Base-by-base conservation (phyloP, 2,888 invertebrate genomes). In the Blera fallax region DNA sequence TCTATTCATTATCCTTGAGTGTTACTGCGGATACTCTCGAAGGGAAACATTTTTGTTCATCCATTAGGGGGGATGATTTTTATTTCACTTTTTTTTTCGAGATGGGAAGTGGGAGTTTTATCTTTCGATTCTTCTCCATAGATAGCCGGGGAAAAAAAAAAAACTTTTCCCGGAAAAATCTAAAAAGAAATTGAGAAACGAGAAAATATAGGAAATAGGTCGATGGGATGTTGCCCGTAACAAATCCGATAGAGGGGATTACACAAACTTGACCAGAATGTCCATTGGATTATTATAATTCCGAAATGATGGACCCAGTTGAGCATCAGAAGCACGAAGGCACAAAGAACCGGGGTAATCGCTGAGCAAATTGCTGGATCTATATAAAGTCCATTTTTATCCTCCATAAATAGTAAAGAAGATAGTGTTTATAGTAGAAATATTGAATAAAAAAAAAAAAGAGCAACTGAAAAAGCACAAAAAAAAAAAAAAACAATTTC, bases 351-450 rank as follows among this genome's bases (percentile, higher is more conserved):
- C 29, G 21, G 65, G 45, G 54, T 65, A 85, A 85, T 80, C 65
- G 60, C 43, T 76, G 70, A 76, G 58, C 80, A 85, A 81, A 85
- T 80, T 64, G 84, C 76, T 72, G 81, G 80, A 76, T 76, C 70
- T 65, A 74, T 76, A 74, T 69, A 74, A 80, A 69, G 69, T 43
- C 62, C 73, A 64, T 70, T 52, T 74, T 56, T 60, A 60, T 52
- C 43, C 72, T 56, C 43, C 52, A 58, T 77, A 79, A 79, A 79
- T 79, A 79, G 64, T 67, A 76, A 79, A 45, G 72, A 79, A 60
- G 50, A 69, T 74, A 69, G 69, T 79, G 50, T 84, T 69, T 69
- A 69, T 84, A 54, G 69, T 29, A 58, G 54, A 62, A 78, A 83
- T 83, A 83, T 83, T 83, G 79, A 84, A 84, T 73, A 69, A 43